Base-by-base conservation (phyloP, 1,140 invertebrate genomes). In the Hyphantria cunea region DNA sequence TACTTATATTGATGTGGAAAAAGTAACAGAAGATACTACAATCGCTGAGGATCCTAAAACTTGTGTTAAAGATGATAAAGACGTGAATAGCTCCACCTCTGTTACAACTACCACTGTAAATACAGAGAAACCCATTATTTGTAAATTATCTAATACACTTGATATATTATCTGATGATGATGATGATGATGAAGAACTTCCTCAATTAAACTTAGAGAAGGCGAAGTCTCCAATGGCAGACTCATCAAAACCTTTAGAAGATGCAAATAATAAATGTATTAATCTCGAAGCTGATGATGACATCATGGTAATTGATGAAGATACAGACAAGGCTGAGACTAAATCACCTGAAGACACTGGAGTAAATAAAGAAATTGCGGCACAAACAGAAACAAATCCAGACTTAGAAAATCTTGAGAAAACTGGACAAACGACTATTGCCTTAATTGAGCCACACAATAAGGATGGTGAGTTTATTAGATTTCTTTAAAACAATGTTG, bases 121-220 rank as follows among this genome's bases (percentile, higher is more conserved):
- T 39, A 39, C 5, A 50, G 47, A 59, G 13, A 50, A 51, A 17
- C 56, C 73, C 11, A 66, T 70, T 33, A 48, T 81, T 55, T 78
- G 67, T 53, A 86, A 79, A 64, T 61, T 87, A 41, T 80, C 80
- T n/a, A 86, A 89, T 67, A 86, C 76, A 6, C 64, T 89, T 31
- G 74, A 89, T 66, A 86, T 87, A 56, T 74, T 89, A 12, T 87
- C 84, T 31, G 84, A 87, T 70, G 84, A 86, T 32, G 86, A 88
- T 39, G 85, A 86, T 17, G 86, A 88, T 39, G 83, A 84, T 31
- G 80, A 84, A 53, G 59, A 67, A 12, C 48, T 41, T n/a, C 39
- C 32, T 5, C 34, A 37, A 51, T 31, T 39, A 7, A 13, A 42
- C 9, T 11, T 31, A 25, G 31, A 53, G n/a, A 54, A 69, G 54